These are phyloP conservation scores for Glossosoma conforme DNA, from an alignment of 1,140 invertebrate species.

Conservation along the genomic window DNA sequence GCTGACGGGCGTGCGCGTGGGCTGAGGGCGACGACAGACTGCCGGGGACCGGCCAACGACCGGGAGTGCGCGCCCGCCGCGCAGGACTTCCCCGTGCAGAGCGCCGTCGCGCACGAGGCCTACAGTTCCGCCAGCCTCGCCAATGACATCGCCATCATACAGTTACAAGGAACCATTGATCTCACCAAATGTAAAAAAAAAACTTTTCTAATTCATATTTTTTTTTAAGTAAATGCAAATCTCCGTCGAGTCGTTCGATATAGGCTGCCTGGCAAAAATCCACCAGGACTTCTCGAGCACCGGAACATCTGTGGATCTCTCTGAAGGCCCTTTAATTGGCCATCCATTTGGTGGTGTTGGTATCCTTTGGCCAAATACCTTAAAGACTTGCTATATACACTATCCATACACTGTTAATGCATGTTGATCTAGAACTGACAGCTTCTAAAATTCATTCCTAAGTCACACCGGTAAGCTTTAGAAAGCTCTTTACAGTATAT, in stretches of 20 bases:
- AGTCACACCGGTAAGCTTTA: too few relatives aligned
- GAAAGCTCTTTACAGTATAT: too few relatives aligned
- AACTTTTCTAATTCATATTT: neutral
- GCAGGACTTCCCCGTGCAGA: slow-evolving; percentile 56
- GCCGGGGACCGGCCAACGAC: slow-evolving; percentile 46
- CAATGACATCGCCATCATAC: slow-evolving; percentile 66
- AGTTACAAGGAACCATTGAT: too few relatives aligned
- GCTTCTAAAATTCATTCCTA: too few relatives aligned
- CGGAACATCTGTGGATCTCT: neutral
- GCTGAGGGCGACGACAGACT: slow-evolving; percentile 64
- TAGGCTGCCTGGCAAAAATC: too few relatives aligned
- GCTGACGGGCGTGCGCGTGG: slow-evolving; percentile 52
- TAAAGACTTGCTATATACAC: too few relatives aligned
- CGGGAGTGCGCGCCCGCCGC: slow-evolving; percentile 51
- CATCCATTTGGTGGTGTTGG: neutral
- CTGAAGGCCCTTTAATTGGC: neutral
- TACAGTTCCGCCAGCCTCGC: slow-evolving; percentile 44
- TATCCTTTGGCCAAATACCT: too few relatives aligned
- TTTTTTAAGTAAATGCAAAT: too few relatives aligned
- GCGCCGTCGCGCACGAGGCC: slow-evolving; percentile 50
- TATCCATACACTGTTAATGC: too few relatives aligned
- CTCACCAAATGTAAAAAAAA: slow-evolving; percentile 40
- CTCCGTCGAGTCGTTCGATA: too few relatives aligned
- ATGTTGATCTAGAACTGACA: too few relatives aligned
- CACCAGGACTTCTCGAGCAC: too few relatives aligned